phyloP scores from a whole-genome alignment of 2,888 invertebrate species.

The Tuta absoluta region DNA sequence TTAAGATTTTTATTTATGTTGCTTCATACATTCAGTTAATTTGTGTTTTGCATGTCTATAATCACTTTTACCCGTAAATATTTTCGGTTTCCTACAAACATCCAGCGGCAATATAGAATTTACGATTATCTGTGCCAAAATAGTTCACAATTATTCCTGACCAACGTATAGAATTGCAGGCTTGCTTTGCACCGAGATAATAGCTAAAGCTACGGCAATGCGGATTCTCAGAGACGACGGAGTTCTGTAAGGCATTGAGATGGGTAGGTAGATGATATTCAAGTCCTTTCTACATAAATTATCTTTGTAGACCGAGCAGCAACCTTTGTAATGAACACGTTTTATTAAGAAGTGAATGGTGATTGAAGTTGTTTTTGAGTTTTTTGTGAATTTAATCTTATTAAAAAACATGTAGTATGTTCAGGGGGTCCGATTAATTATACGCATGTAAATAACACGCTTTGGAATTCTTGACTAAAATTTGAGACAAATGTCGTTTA shows the following conservation, averaged over 20 bases:
- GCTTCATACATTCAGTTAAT: too few species aligned
- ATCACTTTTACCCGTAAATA: background rate
- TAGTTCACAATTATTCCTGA: background rate
- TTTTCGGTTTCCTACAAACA: background rate
- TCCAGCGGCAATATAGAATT: background rate
- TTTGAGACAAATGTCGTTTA: too few species aligned
- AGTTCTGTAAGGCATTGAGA: background rate
- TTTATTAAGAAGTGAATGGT: too few species aligned
- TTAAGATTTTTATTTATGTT: too few species aligned
- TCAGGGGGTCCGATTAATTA: too few species aligned
- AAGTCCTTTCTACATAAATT: background rate
- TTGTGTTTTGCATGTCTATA: too few species aligned
- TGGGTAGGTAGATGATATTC: background rate
- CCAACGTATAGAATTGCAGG: background rate
- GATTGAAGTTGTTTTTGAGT: too few species aligned
- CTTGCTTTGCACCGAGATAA: slow-evolving; percentile 1
- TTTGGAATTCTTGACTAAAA: too few species aligned
- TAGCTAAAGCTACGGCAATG: slow-evolving; percentile 8
- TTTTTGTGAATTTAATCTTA: too few species aligned
- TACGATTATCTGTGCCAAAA: background rate
- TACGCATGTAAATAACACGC: too few species aligned
- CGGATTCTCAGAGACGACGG: slow-evolving; percentile 11
- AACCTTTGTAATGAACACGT: too few species aligned
- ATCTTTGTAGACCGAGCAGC: background rate
- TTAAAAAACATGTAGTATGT: too few species aligned